Evolutionary conservation across 2,888 invertebrate genomes (phyloP).

Genomic region (Mythimna pallens): DNA sequence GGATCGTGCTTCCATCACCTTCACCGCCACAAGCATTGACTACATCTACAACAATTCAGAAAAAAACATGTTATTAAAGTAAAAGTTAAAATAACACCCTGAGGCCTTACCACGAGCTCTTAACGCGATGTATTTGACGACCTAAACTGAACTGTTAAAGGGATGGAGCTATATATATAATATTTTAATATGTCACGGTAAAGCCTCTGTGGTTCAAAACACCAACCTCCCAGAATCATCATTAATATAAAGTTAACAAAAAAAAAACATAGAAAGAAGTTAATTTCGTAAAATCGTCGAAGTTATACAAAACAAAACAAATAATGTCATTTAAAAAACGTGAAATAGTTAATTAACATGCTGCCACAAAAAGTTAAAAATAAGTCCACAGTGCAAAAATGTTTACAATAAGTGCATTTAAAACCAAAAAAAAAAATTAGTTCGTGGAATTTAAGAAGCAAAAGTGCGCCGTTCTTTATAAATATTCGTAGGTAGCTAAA

Average conservation of each 20-base stretch:
- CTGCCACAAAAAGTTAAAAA: constrained; percentile 18
- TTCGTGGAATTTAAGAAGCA: background rate
- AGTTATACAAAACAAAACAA: background rate
- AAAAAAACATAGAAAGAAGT: background rate
- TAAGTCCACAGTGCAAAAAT: constrained; percentile 32
- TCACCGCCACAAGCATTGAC: constrained; percentile 97
- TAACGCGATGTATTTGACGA: too few relatives aligned
- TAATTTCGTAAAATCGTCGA: constrained; percentile 14
- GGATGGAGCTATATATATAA: too few relatives aligned
- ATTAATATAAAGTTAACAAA: constrained; percentile 10
- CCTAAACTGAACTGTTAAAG: too few relatives aligned
- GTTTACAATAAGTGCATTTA: constrained; percentile 21
- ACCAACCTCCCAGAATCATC: constrained; percentile 30
- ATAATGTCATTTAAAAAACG: background rate
- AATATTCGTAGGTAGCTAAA: background rate
- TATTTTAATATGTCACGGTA: too few relatives aligned
- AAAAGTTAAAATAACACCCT: constrained; percentile 29
- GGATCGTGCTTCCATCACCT: constrained; percentile 92
- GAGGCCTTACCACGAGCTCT: too few relatives aligned
- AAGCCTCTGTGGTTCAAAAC: constrained; percentile 1
- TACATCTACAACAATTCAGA: constrained; percentile 94
- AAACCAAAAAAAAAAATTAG: constrained; percentile 12
- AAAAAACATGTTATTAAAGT: constrained; percentile 80
- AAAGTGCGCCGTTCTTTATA: constrained; percentile 3
- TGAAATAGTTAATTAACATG: constrained; percentile 30